These are phyloP conservation scores for Sialis lutaria DNA, from an alignment of 2,888 invertebrate genomes.

Conservation along the genomic window DNA sequence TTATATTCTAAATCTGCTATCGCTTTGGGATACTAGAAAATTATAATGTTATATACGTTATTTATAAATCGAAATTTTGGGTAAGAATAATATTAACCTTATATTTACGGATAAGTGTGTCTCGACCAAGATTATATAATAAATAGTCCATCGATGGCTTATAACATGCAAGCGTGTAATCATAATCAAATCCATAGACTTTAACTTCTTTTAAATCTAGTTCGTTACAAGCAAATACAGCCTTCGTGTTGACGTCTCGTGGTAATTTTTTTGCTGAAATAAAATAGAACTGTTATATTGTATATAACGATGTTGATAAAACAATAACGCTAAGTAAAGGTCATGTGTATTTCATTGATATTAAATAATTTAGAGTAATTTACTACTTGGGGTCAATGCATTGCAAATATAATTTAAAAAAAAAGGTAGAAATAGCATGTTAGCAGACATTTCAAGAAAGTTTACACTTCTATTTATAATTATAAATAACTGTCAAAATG, in stretches of 20 bases:
- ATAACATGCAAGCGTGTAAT: constrained; percentile 93
- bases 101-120: constrained; percentile 69
- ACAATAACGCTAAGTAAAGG: no score
- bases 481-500: no score
- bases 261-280: constrained; percentile 70
- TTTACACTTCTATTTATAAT: no score
- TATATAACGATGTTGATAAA: no score
- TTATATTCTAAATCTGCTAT: constrained; percentile 69
- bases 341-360: no score
- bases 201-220: constrained; percentile 77
- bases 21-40: constrained; percentile 70
- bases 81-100: constrained; percentile 40
- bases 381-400: no score
- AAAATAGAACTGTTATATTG: background rate
- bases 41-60: constrained; percentile 6
- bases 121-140: constrained; percentile 77
- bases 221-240: constrained; percentile 94
- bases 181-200: constrained; percentile 97
- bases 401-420: no score
- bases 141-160: constrained; percentile 76
- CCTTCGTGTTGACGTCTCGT: constrained; percentile 67
- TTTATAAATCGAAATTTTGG: constrained; percentile 1
- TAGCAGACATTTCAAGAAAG: no score
- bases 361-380: no score
- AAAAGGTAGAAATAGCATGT: no score